These are phyloP conservation scores for Tethea ocularis DNA, from an alignment of 2,888 invertebrate genomes.

Conservation along the genomic window DNA sequence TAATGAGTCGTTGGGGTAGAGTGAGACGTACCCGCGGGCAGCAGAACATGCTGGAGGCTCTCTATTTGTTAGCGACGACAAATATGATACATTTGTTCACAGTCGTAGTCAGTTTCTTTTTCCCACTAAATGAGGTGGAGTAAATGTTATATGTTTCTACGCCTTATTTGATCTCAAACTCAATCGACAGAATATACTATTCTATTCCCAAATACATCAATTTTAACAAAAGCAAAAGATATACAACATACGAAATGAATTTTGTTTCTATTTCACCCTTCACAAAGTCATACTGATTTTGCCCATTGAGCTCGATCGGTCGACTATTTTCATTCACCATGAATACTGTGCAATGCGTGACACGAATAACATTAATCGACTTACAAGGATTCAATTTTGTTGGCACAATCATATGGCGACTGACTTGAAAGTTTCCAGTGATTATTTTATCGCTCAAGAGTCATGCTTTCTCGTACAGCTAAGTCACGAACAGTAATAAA, in stretches of 20 bases:
- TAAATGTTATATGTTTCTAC: not conserved
- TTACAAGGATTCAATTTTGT: slow-evolving; percentile 12
- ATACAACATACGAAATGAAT: not conserved
- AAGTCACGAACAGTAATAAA: slow-evolving; percentile 5
- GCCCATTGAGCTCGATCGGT: slow-evolving; percentile 28
- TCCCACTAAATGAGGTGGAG: not conserved
- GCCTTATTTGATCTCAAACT: not conserved
- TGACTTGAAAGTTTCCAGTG: not conserved
- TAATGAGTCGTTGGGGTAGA: slow-evolving; percentile 36
- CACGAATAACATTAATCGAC: slow-evolving; percentile 22
- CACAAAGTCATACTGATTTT: not conserved
- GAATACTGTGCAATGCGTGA: slow-evolving; percentile 23
- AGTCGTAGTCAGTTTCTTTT: not conserved
- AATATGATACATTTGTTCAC: not conserved
- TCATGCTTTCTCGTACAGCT: slow-evolving; percentile 5
- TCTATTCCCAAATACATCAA: not conserved
- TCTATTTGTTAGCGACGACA: not conserved
- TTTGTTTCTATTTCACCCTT: not conserved
- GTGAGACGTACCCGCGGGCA: slow-evolving; percentile 19
- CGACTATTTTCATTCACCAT: slow-evolving; percentile 38
- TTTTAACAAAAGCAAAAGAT: not conserved
- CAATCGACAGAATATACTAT: too few species aligned
- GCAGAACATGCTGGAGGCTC: slow-evolving; percentile 30
- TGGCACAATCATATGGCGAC: not conserved
- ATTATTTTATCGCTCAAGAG: slow-evolving; percentile 7